These are phyloP conservation scores for Gari tellinella DNA, from an alignment of 2,888 invertebrate species.

Conservation along the genomic window DNA sequence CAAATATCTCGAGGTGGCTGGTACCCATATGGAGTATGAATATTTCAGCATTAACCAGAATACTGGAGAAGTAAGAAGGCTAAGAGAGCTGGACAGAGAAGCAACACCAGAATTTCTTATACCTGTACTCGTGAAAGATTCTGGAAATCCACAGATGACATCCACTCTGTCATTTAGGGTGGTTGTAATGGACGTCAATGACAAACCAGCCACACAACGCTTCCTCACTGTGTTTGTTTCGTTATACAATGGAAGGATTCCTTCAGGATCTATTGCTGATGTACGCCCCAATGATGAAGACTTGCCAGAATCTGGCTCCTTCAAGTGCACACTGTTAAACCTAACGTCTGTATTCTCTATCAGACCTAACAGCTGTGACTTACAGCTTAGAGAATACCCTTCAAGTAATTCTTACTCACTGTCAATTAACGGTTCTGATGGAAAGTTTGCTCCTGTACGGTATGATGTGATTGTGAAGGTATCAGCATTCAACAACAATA, in stretches of 20 bases:
- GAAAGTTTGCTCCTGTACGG: constrained; percentile 90
- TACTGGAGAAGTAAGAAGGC: constrained; percentile 92
- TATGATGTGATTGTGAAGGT: constrained; percentile 94
- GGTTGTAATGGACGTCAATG: constrained; percentile 94
- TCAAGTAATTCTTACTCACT: constrained; percentile 85
- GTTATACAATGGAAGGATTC: constrained; percentile 86
- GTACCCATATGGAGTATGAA: constrained; percentile 86
- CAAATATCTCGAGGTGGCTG: constrained; percentile 91
- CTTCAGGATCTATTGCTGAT: constrained; percentile 93
- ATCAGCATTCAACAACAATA: constrained; percentile 91
- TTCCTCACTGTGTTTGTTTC: constrained; percentile 92
- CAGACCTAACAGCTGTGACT: constrained; percentile 91
- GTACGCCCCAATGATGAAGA: constrained; percentile 97
- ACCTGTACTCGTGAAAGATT: constrained; percentile 93
- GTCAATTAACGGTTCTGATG: constrained; percentile 94
- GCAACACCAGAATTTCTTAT: constrained; percentile 90
- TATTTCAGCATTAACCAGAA: constrained; percentile 91
- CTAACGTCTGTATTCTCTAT: constrained; percentile 86
- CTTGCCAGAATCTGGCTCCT: constrained; percentile 90
- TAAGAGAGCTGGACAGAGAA: constrained; percentile 93
- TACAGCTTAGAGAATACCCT: constrained; percentile 87
- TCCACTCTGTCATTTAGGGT: constrained; percentile 90
- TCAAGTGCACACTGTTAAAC: constrained; percentile 89
- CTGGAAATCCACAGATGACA: constrained; percentile 89
- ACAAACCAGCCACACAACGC: constrained; percentile 93